Conservation (phyloP, 2,113 vertebrate genomes). For the Engystomops pustulosus region DNA sequence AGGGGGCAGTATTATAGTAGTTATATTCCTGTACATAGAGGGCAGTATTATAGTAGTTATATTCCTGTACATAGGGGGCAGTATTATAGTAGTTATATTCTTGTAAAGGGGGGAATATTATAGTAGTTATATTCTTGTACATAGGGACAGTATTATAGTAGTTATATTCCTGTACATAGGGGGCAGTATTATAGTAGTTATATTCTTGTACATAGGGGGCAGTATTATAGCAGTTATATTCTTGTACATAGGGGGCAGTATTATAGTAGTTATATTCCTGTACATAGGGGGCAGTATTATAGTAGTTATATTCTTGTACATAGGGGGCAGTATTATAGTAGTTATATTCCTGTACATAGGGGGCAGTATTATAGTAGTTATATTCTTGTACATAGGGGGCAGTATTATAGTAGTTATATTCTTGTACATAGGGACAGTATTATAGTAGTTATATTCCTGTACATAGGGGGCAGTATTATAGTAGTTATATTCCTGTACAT, state of each 20-base stretch:
- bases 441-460: too few species aligned
- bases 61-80: conserved; percentile 4
- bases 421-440: too few species aligned
- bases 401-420: conserved; percentile 15
- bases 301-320: not conserved
- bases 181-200: not conserved
- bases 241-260: not conserved
- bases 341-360: conserved; percentile 2
- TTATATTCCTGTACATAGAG: conserved; percentile 5
- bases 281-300: not conserved
- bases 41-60: conserved; percentile 9
- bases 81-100: conserved; percentile 20
- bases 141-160: not conserved
- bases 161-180: too few species aligned
- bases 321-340: conserved; percentile 8
- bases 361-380: not conserved
- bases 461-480: not conserved
- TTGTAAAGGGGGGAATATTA: not conserved
- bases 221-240: conserved; percentile 17
- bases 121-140: not conserved
- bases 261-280: conserved; percentile 7
- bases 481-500: conserved; percentile 3
- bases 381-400: not conserved
- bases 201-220: not conserved
- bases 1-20: not conserved